phyloP scores from a whole-genome alignment of 1,140 invertebrate species.

The Dysdera silvatica region DNA sequence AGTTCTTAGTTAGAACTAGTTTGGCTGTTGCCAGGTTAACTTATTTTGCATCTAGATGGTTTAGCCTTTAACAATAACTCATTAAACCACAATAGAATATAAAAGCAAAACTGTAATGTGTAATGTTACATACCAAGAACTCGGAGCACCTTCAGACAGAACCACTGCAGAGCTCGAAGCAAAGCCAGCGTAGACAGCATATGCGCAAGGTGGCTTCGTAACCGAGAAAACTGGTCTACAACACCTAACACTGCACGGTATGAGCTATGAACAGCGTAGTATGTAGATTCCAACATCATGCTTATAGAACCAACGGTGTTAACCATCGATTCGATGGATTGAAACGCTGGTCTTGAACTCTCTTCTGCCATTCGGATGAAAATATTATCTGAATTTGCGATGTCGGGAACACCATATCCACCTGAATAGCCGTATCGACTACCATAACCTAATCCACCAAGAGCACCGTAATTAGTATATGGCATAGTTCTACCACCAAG shows the following conservation, averaged over 20 bases:
- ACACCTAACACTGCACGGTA: conserved; percentile 90
- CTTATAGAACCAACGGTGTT: conserved; percentile 83
- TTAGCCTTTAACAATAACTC: background rate
- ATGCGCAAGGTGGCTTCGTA: conserved; percentile 71
- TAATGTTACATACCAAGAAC: conserved; percentile 52
- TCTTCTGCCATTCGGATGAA: conserved; percentile 83
- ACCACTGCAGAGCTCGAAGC: conserved; percentile 66
- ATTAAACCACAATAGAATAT: background rate
- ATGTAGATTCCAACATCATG: conserved; percentile 94
- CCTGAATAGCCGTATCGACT: too few relatives aligned
- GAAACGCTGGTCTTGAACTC: conserved; percentile 79
- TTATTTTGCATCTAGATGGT: background rate
- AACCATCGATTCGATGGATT: conserved; percentile 87
- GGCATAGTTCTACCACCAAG: too few relatives aligned
- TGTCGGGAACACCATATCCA: background rate
- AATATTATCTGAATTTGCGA: conserved; percentile 4
- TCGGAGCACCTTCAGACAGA: conserved; percentile 63
- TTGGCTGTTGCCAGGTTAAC: too few relatives aligned
- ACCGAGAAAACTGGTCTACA: conserved; percentile 80
- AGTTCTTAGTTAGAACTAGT: background rate
- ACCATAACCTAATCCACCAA: too few relatives aligned
- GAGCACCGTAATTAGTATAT: too few relatives aligned
- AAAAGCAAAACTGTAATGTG: background rate
- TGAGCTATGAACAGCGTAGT: conserved; percentile 86
- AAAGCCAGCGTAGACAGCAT: conserved; percentile 77